These are phyloP conservation scores for Bursaphelenchus okinawaensis DNA, from an alignment of 2,888 invertebrate species.

Conservation along the genomic window DNA sequence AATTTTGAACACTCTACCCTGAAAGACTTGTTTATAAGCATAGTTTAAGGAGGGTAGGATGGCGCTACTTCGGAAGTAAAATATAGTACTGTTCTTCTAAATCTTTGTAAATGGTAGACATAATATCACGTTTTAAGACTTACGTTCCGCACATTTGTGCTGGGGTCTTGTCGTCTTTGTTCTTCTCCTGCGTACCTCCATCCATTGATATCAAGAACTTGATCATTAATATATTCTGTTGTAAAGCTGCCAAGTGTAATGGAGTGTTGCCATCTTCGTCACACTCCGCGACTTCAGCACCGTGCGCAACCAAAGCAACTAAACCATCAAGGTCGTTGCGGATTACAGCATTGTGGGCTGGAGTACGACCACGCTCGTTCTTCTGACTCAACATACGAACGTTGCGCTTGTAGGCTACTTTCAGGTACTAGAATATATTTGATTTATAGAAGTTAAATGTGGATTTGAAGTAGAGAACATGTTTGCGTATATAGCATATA, in stretches of 20 bases:
- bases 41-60: too few species aligned
- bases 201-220: conserved; percentile 27
- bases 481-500: too few species aligned
- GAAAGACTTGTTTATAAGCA: neutral
- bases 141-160: conserved; percentile 11
- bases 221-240: neutral
- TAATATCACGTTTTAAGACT: conserved; percentile 1
- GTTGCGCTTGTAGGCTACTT: neutral
- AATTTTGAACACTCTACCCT: conserved; percentile 17
- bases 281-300: conserved; percentile 14
- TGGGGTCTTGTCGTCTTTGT: conserved; percentile 21
- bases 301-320: conserved; percentile 25
- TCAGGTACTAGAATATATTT: neutral
- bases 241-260: conserved; percentile 22
- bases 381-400: conserved; percentile 17
- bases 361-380: conserved; percentile 20
- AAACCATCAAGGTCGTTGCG: conserved; percentile 14
- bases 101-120: too few species aligned
- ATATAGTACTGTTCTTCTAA: too few species aligned
- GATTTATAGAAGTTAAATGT: neutral
- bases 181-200: conserved; percentile 14
- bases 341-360: conserved; percentile 20
- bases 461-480: too few species aligned
- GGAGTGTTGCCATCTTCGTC: conserved; percentile 29
- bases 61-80: too few species aligned